Conservation (phyloP, 92 coral and sea anemone species). For the Epizoanthus rinbou region DNA sequence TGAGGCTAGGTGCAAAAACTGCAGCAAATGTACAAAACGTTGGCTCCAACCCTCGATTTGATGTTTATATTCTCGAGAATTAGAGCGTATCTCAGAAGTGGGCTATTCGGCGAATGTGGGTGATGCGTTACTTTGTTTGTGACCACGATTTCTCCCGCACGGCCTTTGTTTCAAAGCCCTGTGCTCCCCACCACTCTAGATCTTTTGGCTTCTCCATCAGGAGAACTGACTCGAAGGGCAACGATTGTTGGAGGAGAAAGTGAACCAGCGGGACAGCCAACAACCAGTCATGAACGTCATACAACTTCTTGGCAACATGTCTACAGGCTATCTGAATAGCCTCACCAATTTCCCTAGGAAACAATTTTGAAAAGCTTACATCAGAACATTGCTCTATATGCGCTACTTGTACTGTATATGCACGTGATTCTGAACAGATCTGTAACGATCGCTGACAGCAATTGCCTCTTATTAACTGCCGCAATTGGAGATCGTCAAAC, state of each 20-base stretch:
- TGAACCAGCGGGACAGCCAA: slow-evolving; percentile 80
- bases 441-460: too few species aligned
- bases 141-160: slow-evolving; percentile 23
- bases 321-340: slow-evolving; percentile 53
- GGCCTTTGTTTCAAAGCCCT: slow-evolving; percentile 49
- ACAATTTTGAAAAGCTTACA: background rate
- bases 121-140: slow-evolving; percentile 10
- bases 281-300: slow-evolving; percentile 60
- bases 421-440: too few species aligned
- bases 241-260: slow-evolving; percentile 61
- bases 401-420: background rate
- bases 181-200: slow-evolving; percentile 67
- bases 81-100: too few species aligned
- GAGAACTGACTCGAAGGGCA: slow-evolving; percentile 56
- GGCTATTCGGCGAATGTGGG: too few species aligned
- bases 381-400: background rate
- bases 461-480: too few species aligned
- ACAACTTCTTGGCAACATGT: slow-evolving; percentile 18
- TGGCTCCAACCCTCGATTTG: too few species aligned
- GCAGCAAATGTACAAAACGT: too few species aligned
- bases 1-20: too few species aligned
- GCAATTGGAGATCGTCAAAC: too few species aligned
- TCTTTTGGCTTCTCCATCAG: slow-evolving; percentile 50
- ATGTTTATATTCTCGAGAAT: too few species aligned
- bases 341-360: slow-evolving; percentile 54